Evolutionary conservation across 1,140 invertebrate species (phyloP), one percentile per base, ranked within the genome.

Genomic region (Lutraria rhynchaena): DNA sequence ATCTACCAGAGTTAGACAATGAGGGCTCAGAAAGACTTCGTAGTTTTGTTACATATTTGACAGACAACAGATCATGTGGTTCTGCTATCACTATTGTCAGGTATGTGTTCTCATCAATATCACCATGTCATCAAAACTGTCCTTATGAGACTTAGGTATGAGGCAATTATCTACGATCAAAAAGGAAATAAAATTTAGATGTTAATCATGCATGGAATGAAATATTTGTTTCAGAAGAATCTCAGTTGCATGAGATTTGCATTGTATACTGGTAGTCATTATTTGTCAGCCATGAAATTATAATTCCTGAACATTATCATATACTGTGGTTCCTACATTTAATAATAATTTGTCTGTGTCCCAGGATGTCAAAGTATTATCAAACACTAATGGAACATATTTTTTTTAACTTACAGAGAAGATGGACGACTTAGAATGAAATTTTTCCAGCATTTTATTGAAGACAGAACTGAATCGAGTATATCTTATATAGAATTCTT

Each of bases 401-500:
- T 70, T 65, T 33, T 53, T 71, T 71, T 51, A 19, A 55, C 73
- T 89, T 85, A 19, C 88, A 94, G 98, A 90, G 98, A 99, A 89
- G 98, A 98, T 91, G 97, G 97, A 89, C 96, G 95, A 76, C 94
- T 95, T 60, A 94, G 96, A 83, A 94, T 94, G 51, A 90, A 95
- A 77, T 99, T 99, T 92, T 95, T 97, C 29, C 96, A 98, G 84
- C 95, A 95, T 85, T 94, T 99, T 86, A 94, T 99, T 31, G 98
- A 99, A 93, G 99, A 99, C 93, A 94, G 98, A 89, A 95, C 96
- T 83, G 98, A 99, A 92, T 96, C 96, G 81, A 95, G 97, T 60
- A 95, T 98, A 92, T 98, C 97, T 86, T 99, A 99, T 93, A 97
- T 98, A 92, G 99, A 99, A 95, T 99, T 99, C 93, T 94, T 99